Percentiles rank a stretch among this genome's conserved stretches.
Conservation (phyloP, 2,113 vertebrate genomes). For the Mesocricetus auratus region DNA sequence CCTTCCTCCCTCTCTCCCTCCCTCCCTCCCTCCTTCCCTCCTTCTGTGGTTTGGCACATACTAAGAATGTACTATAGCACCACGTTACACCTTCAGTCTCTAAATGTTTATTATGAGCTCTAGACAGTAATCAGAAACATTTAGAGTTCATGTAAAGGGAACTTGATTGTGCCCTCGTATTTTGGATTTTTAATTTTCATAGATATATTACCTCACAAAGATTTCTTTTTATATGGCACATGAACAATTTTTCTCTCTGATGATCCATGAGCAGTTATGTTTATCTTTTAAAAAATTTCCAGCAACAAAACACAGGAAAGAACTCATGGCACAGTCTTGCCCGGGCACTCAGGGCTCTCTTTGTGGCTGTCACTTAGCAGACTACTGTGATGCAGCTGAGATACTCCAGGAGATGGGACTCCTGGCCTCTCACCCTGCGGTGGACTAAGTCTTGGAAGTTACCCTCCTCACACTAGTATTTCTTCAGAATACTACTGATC, state of each 20-base stretch:
- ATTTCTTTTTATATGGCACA: conserved; percentile 6
- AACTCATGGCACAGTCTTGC: neutral
- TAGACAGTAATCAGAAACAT: conserved; percentile 37
- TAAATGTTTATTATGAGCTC: conserved; percentile 10
- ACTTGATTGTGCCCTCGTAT: neutral
- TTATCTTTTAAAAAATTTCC: conserved; percentile 44
- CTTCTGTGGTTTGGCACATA: neutral
- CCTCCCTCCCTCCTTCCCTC: neutral
- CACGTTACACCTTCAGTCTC: neutral
- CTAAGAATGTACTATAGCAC: neutral
- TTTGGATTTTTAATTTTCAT: conserved; percentile 30
- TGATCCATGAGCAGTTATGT: neutral
- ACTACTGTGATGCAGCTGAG: conserved; percentile 6
- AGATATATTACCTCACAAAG: neutral
- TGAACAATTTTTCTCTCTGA: conserved; percentile 41
- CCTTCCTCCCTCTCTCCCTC: neutral
- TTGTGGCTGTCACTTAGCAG: neutral
- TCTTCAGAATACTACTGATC: neutral
- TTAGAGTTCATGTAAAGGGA: conserved; percentile 2
- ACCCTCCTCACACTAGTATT: neutral
- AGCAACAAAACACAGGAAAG: neutral
- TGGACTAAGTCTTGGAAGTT: conserved; percentile 15
- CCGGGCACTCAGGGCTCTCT: neutral
- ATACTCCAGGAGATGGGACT: conserved; percentile 3
- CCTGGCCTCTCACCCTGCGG: conserved; percentile 20